Conservation (phyloP, 23 tunicate species). For the Phallusia fumigata region DNA sequence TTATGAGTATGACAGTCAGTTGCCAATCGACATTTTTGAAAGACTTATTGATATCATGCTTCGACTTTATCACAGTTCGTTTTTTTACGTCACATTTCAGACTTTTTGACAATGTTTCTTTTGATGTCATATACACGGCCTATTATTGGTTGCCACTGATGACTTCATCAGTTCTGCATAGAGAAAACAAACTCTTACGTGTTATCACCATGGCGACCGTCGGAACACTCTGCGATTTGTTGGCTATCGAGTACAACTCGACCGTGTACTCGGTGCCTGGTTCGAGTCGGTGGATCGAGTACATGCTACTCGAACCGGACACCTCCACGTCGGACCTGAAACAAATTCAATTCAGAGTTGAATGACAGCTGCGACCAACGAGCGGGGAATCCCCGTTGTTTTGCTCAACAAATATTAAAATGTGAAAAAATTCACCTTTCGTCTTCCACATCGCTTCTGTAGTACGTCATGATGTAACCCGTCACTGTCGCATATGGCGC, state of each 20-base stretch:
- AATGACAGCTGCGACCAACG: neutral
- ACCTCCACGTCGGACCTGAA: constrained; percentile 15
- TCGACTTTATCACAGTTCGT: no score
- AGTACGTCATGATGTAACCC: constrained; percentile 23
- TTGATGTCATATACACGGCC: no score
- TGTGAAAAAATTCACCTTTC: constrained; percentile 13
- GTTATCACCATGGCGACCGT: constrained; percentile 18
- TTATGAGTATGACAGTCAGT: no score
- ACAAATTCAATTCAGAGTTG: neutral
- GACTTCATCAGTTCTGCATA: no score
- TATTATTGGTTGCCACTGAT: no score
- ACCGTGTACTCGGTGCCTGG: constrained; percentile 37
- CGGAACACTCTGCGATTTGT: constrained; percentile 14
- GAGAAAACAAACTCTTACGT: neutral
- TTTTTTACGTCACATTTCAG: no score
- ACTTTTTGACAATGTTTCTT: no score
- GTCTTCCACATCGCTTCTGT: constrained; percentile 4
- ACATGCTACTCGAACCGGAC: constrained; percentile 5
- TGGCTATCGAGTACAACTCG: constrained; percentile 23
- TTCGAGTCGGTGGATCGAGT: constrained; percentile 24
- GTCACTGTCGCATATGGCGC: neutral
- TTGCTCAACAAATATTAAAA: neutral
- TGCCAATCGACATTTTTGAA: no score
- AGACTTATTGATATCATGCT: no score
- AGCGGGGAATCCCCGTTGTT: neutral